phyloP scores from a whole-genome alignment of 2,888 invertebrate species.

The Drosophila tripunctata region DNA sequence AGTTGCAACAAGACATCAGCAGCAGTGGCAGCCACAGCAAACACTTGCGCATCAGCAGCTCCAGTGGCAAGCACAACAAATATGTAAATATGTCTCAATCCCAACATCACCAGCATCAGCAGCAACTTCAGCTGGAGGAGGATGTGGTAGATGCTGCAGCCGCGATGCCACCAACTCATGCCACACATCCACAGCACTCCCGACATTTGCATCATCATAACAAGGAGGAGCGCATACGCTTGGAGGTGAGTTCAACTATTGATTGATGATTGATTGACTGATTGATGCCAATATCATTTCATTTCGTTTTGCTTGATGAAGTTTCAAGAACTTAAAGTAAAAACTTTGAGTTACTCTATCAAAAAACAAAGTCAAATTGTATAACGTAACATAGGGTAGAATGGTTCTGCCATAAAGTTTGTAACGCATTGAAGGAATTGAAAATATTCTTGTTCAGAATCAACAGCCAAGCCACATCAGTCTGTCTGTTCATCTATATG shows the following conservation, averaged over 20 bases:
- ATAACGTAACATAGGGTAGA: too few species aligned
- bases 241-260: conserved; percentile 81
- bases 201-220: conserved; percentile 67
- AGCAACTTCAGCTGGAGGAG: conserved; percentile 43
- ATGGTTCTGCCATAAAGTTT: too few species aligned
- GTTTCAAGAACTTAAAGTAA: too few species aligned
- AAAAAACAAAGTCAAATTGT: not conserved
- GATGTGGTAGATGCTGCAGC: conserved; percentile 64
- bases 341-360: not conserved
- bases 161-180: conserved; percentile 50
- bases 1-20: conserved; percentile 58
- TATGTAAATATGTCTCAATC: conserved; percentile 64
- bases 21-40: conserved; percentile 69
- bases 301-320: not conserved
- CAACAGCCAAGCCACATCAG: too few species aligned
- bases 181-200: conserved; percentile 50
- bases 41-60: conserved; percentile 73
- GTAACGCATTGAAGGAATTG: too few species aligned
- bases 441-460: too few species aligned
- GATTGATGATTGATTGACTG: conserved; percentile 1
- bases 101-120: conserved; percentile 12
- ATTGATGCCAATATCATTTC: conserved; percentile 4
- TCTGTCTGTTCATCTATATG: too few species aligned
- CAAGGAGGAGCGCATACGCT: conserved; percentile 81
- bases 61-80: conserved; percentile 60